Evolutionary conservation across 2,888 invertebrate genomes (phyloP), one percentile per base, ranked within the genome.

Genomic region (Drosophila rellima): DNA sequence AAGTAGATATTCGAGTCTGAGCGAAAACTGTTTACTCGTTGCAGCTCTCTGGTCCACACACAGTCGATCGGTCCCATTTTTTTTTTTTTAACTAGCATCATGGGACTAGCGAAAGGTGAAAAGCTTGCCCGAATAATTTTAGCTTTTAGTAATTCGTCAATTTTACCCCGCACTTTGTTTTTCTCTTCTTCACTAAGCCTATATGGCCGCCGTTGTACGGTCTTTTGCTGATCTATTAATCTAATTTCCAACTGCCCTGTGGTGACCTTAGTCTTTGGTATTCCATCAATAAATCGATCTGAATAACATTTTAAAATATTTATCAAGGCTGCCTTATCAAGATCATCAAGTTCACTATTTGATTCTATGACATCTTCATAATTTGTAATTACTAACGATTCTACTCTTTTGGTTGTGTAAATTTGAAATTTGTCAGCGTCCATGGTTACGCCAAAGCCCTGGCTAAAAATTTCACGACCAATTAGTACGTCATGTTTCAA

Each of bases 401-500:
- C 31, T 48, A 47, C 39, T 7, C 6, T 37, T 47, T 39, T 48
- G 11, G 59, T 15, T 42, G 40, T 59, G n/a, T 33, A 50, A 50
- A 50, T 60, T 20, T 33, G 29, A 26, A 60, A 60, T 42, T 60
- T 60, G 7, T 60, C 48, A 33, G 59, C 48, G 33, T 50, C 48
- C n/a, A 59, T 40, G 1, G 18, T 50, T 39, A 48, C 48, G 13
- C 39, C 45, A 20, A 48, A 57, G 48, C 31, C 39, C 15, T 56
- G 35, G 17, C 33, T 29, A 18, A 54, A 18, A 31, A 55, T 42
- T 18, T 55, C 33, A 13, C 33, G 54, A 18, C 52, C 26, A 1
- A 26, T 26, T n/a, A n/a, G n/a, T n/a, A n/a, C n/a, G n/a, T n/a
- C n/a, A n/a, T n/a, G n/a, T n/a, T n/a, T n/a, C n/a, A n/a, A n/a